Evolutionary conservation across 2,888 invertebrate genomes (phyloP), one percentile per base, ranked within the genome.

Genomic region (Drosophila diplacantha): DNA sequence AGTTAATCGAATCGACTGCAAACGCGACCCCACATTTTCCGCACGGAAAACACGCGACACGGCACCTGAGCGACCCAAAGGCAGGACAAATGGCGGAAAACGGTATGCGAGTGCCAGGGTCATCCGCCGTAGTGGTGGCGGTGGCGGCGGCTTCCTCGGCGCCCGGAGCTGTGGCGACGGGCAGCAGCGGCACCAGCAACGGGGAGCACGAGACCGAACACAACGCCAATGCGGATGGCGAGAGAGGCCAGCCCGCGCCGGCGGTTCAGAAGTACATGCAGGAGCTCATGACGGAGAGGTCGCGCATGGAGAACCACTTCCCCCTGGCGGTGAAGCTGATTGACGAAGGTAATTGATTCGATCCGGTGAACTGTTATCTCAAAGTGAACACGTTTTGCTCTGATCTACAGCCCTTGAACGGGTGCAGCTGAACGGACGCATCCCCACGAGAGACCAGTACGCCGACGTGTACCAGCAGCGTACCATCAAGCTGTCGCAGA

Each of bases 381-480:
- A 35, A 35, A 39, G 14, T 35, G 24, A 31, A 49, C 16, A 38
- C 6, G 8, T 32, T 31, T 31, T 8, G 26, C 18, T 12, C 3
- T 22, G 14, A n/a, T 14, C 8, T 26, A 2, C 88, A 95, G 95
- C 94, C 88, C 92, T 94, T 51, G 89, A 91, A 74, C 92, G 92
- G 86, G 92, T 93, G 35, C 93, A 94, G 86, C 87, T 91, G 1
- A 90, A 91, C 31, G 93, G 93, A 3, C 91, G 93, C 70, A 89
- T 91, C 46, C 92, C 93, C 11, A 88, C 90, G 26, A 91, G 91
- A 73, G 94, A 93, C 78, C 89, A 86, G 88, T 94, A 94, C 86
- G 90, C 94, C 58, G 94, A 94, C 87, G 93, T 94, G 53, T 93
- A 93, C 88, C 91, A 92, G 81, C 95, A 87, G 73, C 86, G 87